Percentiles rank a stretch among this genome's conserved stretches.
phyloP scores from a whole-genome alignment of 2,113 vertebrate genomes.

The Vulpes lagopus region DNA sequence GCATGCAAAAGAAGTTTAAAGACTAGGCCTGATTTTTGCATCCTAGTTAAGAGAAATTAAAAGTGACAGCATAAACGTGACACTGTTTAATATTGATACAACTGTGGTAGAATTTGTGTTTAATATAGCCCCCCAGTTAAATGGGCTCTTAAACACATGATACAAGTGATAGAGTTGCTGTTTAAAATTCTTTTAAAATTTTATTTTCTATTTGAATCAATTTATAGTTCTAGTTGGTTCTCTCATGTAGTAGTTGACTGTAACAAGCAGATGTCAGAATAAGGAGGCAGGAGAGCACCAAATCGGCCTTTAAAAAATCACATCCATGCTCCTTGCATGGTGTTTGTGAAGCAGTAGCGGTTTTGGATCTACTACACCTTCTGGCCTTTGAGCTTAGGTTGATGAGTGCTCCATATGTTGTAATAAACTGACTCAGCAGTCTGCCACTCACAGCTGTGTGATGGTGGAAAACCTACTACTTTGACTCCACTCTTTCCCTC shows the following conservation, averaged over 20 bases:
- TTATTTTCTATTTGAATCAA: background rate
- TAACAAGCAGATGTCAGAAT: background rate
- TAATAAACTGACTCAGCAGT: slow-evolving; percentile 13
- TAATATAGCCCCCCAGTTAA: background rate
- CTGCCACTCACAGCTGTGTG: background rate
- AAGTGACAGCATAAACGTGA: background rate
- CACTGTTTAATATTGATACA: background rate
- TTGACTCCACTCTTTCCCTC: background rate
- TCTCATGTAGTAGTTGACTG: background rate
- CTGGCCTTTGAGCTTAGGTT: background rate
- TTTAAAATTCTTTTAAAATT: background rate
- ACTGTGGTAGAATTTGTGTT: slow-evolving; percentile 22
- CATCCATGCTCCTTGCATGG: background rate
- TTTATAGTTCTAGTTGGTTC: background rate
- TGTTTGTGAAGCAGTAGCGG: slow-evolving; percentile 15
- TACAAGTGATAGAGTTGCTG: background rate
- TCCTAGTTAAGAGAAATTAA: background rate
- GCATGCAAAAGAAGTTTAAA: background rate
- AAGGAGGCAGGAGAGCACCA: background rate
- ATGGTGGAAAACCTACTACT: background rate
- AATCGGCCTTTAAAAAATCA: background rate
- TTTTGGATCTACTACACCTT: background rate
- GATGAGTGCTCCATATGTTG: background rate
- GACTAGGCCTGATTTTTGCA: background rate
- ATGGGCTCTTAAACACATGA: background rate